Percentiles rank a stretch among this genome's conserved stretches.
phyloP scores from a whole-genome alignment of 2,888 invertebrate species.

The Panzeria rudis region DNA sequence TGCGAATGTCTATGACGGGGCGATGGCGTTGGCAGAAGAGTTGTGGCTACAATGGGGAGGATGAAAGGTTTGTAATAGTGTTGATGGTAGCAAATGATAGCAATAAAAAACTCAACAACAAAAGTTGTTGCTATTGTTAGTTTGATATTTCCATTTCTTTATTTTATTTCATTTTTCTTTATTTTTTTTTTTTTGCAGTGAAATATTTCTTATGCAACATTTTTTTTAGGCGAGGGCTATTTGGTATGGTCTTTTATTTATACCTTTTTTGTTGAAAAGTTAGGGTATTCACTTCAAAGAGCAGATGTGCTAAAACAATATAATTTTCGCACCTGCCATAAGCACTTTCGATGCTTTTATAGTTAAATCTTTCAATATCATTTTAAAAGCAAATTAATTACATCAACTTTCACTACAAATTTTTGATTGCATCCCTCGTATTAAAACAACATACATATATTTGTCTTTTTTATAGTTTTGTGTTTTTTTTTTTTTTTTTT shows the following conservation, averaged over 20 bases:
- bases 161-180: conserved; percentile 10
- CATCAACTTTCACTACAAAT: no score
- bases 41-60: not conserved
- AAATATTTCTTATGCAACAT: conserved; percentile 45
- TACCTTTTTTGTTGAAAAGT: no score
- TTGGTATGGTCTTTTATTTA: not conserved
- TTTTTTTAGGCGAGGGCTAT: conserved; percentile 4
- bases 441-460: not conserved
- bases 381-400: no score
- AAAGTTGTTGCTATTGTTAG: conserved; percentile 69
- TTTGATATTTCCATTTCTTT: conserved; percentile 60
- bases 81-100: conserved; percentile 69
- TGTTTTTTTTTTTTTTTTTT: conserved; percentile 36
- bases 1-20: conserved; percentile 17
- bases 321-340: no score
- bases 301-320: no score
- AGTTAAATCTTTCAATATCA: no score
- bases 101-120: conserved; percentile 71
- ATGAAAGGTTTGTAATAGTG: conserved; percentile 41
- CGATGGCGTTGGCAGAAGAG: conserved; percentile 14
- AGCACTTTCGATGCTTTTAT: no score
- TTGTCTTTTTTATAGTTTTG: conserved; percentile 34
- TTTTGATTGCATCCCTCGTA: not conserved
- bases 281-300: no score
- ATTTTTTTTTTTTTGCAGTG: not conserved